Evolutionary conservation across 2,113 vertebrate species (phyloP).

Genomic region (Narcine bancroftii): DNA sequence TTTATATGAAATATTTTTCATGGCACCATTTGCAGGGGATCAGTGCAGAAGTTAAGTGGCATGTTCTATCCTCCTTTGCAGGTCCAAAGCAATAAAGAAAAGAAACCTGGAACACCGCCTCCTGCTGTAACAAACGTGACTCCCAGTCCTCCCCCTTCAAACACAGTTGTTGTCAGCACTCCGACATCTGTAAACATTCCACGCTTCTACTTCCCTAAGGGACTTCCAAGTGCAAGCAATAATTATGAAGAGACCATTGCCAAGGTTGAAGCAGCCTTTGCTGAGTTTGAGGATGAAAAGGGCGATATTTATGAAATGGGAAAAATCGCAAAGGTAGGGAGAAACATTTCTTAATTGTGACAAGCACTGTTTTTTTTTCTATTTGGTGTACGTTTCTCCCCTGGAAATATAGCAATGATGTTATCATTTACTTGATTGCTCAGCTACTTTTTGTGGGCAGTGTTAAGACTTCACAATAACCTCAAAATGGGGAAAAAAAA

Average conservation of each 20-base stretch:
- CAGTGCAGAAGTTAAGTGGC: not conserved
- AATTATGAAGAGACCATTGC: slow-evolving; percentile 73
- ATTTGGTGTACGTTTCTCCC: not conserved
- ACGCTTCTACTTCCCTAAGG: slow-evolving; percentile 95
- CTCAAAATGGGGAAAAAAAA: not conserved
- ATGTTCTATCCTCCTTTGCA: slow-evolving; percentile 50
- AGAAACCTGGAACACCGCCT: slow-evolving; percentile 76
- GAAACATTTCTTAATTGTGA: not conserved
- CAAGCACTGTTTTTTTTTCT: not conserved
- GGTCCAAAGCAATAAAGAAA: slow-evolving; percentile 87
- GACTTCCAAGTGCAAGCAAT: slow-evolving; percentile 70
- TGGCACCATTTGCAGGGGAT: not conserved
- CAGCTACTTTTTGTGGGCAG: not conserved
- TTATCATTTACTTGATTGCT: not conserved
- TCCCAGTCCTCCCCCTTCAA: slow-evolving; percentile 57
- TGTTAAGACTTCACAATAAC: not conserved
- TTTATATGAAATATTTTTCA: not conserved
- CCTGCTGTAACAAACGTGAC: slow-evolving; percentile 53
- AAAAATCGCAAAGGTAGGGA: slow-evolving; percentile 83
- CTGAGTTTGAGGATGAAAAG: slow-evolving; percentile 83
- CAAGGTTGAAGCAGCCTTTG: slow-evolving; percentile 73
- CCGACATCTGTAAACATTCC: slow-evolving; percentile 91
- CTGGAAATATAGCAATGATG: not conserved
- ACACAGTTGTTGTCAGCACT: slow-evolving; percentile 60
- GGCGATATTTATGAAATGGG: slow-evolving; percentile 88